Conservation (phyloP, 2,113 vertebrate genomes). For the Leptodactylus fuscus region DNA sequence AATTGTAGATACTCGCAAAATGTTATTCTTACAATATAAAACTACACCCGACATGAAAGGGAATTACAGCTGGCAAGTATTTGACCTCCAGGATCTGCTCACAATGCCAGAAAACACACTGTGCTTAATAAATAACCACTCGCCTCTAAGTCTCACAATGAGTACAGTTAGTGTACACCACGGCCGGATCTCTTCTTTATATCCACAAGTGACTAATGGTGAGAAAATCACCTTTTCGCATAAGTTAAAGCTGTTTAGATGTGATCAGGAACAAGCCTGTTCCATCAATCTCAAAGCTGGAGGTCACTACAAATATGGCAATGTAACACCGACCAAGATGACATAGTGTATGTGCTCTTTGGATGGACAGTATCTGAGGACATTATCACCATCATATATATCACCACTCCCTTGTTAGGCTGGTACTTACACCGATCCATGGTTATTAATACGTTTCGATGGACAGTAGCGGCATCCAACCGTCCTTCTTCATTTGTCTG, state of each 20-base stretch:
- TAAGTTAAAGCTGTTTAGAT: not conserved
- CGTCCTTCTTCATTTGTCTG: not conserved
- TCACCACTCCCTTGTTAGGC: not conserved
- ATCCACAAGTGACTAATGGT: slow-evolving; percentile 4
- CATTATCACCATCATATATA: not conserved
- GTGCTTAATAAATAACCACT: slow-evolving; percentile 50
- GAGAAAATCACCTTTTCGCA: slow-evolving; percentile 10
- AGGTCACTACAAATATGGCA: not conserved
- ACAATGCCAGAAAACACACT: not conserved
- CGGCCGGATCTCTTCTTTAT: not conserved
- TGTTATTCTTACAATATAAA: not conserved
- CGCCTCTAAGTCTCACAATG: not conserved
- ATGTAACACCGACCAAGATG: no score
- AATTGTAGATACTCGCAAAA: not conserved
- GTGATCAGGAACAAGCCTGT: not conserved
- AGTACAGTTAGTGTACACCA: not conserved
- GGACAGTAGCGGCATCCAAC: not conserved
- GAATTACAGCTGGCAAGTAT: not conserved
- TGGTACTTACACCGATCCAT: slow-evolving; percentile 1
- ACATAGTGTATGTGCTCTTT: no score
- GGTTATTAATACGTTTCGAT: not conserved
- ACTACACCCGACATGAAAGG: not conserved
- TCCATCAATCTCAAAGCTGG: not conserved
- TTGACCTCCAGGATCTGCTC: not conserved
- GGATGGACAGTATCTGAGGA: not conserved